phyloP scores from a whole-genome alignment of 2,888 invertebrate species.

The Pollenia griseotomentosa region DNA sequence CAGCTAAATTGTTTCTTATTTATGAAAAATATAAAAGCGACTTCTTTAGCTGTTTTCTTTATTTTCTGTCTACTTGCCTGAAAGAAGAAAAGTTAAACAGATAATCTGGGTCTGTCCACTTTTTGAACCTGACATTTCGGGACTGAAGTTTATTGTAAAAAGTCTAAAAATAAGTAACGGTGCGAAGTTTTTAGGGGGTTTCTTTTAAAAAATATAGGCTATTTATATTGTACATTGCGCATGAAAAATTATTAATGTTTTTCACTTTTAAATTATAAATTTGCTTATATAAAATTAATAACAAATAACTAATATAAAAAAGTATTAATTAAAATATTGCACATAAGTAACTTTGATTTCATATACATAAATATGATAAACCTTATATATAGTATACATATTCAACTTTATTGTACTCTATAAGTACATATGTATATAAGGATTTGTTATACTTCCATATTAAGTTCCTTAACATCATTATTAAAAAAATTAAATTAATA shows the following conservation, averaged over 20 bases:
- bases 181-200: too few species aligned
- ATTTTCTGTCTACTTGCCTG: too few species aligned
- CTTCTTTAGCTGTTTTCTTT: too few species aligned
- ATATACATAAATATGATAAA: slow-evolving; percentile 31
- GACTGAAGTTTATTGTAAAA: too few species aligned
- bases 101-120: too few species aligned
- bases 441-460: slow-evolving; percentile 11
- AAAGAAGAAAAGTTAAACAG: too few species aligned
- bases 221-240: slow-evolving; percentile 14
- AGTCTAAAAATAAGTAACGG: too few species aligned
- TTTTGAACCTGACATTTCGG: too few species aligned
- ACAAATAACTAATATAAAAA: slow-evolving; percentile 54
- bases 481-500: not conserved
- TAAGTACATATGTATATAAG: slow-evolving; percentile 5
- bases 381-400: not conserved
- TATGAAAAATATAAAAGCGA: too few species aligned
- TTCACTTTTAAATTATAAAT: slow-evolving; percentile 10
- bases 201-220: slow-evolving; percentile 20
- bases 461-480: slow-evolving; percentile 3
- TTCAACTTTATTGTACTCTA: slow-evolving; percentile 23
- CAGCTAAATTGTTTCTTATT: too few species aligned
- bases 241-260: slow-evolving; percentile 19
- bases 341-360: slow-evolving; percentile 72
- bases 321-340: slow-evolving; percentile 68
- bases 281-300: slow-evolving; percentile 35